These are phyloP conservation scores for Drosophila setosimentum DNA, from an alignment of 2,888 invertebrate genomes.

Conservation along the genomic window DNA sequence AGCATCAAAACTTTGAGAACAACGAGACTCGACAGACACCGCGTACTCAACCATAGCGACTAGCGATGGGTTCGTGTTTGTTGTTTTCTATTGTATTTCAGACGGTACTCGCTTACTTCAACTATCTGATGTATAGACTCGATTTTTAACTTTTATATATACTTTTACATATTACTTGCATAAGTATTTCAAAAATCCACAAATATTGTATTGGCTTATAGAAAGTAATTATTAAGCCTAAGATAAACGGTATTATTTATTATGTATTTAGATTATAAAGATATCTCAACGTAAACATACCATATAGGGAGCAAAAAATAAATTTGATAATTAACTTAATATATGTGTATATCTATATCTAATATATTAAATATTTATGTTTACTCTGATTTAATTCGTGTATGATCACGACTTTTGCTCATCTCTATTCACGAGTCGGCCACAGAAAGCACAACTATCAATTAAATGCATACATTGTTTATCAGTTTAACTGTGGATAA, in stretches of 20 bases:
- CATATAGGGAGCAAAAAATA: neutral
- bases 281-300: neutral
- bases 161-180: neutral
- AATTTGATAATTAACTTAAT: neutral
- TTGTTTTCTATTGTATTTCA: conserved; percentile 2
- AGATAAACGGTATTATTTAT: neutral
- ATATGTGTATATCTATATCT: neutral
- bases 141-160: neutral
- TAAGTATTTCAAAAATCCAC: neutral
- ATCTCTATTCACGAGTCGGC: conserved; percentile 3
- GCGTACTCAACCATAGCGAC: conserved; percentile 5
- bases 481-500: neutral
- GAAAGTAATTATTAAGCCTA: neutral
- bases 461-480: neutral
- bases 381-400: neutral
- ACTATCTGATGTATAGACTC: neutral
- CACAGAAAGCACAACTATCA: neutral
- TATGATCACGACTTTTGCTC: neutral
- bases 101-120: neutral
- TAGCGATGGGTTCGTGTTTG: conserved; percentile 31
- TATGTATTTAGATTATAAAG: neutral
- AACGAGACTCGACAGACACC: conserved; percentile 5
- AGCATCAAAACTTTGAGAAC: conserved; percentile 21
- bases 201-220: neutral
- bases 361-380: neutral